Evolutionary conservation across 2,113 vertebrate genomes (phyloP), one percentile per base, ranked within the genome.

Genomic region (Acrocephalus kingi): DNA sequence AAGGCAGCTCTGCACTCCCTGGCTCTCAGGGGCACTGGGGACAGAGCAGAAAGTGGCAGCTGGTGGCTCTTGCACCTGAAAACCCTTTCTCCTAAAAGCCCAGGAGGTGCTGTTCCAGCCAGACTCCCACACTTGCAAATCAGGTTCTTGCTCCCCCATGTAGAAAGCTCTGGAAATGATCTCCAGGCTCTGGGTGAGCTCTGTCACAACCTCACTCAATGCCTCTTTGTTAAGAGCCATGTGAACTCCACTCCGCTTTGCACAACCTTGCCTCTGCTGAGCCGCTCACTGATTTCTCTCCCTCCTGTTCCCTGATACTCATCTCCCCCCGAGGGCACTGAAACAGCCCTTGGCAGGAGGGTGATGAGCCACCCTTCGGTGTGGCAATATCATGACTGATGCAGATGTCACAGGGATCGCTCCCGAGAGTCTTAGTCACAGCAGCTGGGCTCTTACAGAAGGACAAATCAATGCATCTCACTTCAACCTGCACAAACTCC

Each of bases 321-420:
- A 94, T 96, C 95, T 94, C 35, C 30, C 75, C 97, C 69, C 69
- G 11, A 89, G 92, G 96, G 93, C 93, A 87, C 2, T 94, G 88
- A 92, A 96, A 95, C 76, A 96, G 93, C 89, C 90, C 74, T 94
- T 94, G 84, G 95, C 94, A 97, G 81, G 61, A 41, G 88, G 1
- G 43, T 17, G 72, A 45, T 89, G 88, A 89, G 71, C 86, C 94
- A 71, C 72, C 85, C 88, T 64, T 52, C 8, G 77, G 88, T 97
- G 94, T 92, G 88, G 96, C 90, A 97, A 97, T 82, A 90, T 59
- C 51, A n/a, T 7, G 64, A 75, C 84, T 73, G 85, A 91, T 84
- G 87, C 82, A 88, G 58, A 52, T 68, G 86, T 62, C 66, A 83
- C 43, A 74, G 66, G 81, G 52, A 87, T 85, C 3, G 33, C 55